phyloP scores from a whole-genome alignment of 1,140 invertebrate genomes.

The Heliothis virescens region DNA sequence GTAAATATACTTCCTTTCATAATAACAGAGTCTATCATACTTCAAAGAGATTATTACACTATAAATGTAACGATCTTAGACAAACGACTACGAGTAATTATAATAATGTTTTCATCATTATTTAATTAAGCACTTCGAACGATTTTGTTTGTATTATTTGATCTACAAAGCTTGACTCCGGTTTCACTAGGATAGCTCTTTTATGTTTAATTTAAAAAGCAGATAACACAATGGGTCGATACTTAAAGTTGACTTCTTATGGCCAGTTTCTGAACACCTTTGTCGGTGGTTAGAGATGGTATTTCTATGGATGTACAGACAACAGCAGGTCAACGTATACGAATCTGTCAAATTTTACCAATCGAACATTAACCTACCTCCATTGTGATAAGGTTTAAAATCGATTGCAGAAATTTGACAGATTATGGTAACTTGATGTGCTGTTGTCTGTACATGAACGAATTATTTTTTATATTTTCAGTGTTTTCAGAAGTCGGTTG shows the following conservation, averaged over 20 bases:
- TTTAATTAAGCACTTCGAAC: background rate
- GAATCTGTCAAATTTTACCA: too few species aligned
- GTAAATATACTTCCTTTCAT: background rate
- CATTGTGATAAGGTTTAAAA: too few species aligned
- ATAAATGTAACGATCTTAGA: background rate
- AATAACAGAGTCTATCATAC: background rate
- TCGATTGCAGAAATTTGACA: too few species aligned
- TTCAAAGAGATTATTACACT: background rate
- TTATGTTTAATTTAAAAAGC: conserved; percentile 18
- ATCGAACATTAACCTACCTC: too few species aligned
- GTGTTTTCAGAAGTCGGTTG: too few species aligned
- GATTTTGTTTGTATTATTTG: conserved; percentile 14
- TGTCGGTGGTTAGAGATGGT: background rate
- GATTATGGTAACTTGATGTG: too few species aligned
- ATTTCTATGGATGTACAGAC: too few species aligned
- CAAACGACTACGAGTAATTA: conserved; percentile 19
- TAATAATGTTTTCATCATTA: conserved; percentile 3
- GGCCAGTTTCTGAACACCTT: background rate
- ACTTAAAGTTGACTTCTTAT: background rate
- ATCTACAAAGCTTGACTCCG: conserved; percentile 6
- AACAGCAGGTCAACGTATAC: too few species aligned
- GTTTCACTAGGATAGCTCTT: background rate
- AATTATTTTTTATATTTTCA: too few species aligned
- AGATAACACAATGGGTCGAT: background rate
- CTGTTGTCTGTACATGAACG: background rate